Evolutionary conservation across 2,113 vertebrate species (phyloP), one percentile per base, ranked within the genome.

Genomic region (Lepus timidus): DNA sequence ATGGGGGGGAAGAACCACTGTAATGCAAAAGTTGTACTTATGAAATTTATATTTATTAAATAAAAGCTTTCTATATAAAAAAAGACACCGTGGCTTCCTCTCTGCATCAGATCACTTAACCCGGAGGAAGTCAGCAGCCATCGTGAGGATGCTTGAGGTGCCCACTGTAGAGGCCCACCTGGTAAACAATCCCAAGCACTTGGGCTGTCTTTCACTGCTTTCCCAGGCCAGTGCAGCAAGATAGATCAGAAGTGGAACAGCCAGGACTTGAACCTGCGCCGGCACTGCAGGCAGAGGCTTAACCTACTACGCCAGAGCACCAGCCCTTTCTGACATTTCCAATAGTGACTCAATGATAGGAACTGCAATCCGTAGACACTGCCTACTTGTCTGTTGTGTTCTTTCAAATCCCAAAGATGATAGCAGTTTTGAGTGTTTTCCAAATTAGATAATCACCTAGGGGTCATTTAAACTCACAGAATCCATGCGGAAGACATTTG

Each of bases 131-230:
- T 31, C 55, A 64, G 27, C 23, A n/a, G 55, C 36, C 33, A n/a
- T 65, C 14, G 16, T n/a, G 55, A 64, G 65, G 71, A 33, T 6
- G 10, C 29, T 25, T 23, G 7, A 8, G 17, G 11, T 58, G 29
- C 49, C 11, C 84, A n/a, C 0, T 7, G 4, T 11, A 58, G 36
- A 14, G 20, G 19, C 36, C 52, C 19, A 1, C 0, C 1, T 51
- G n/a, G 20, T 11, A 9, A 70, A 33, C 44, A 95, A 55, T 52
- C n/a, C 29, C 44, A 44, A 44, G 44, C 44, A 44, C 44, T 44
- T 44, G 6, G 7, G 44, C 44, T 8, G 7, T 44, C 44, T 44
- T 44, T 44, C 44, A 44, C 44, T 44, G 44, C 44, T 44, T 44
- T 44, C 44, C 44, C 44, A 44, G 44, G 44, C 44, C 44, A 44